Evolutionary conservation across 2,113 vertebrate genomes (phyloP).

Genomic region (Microcebus griseorufus): DNA sequence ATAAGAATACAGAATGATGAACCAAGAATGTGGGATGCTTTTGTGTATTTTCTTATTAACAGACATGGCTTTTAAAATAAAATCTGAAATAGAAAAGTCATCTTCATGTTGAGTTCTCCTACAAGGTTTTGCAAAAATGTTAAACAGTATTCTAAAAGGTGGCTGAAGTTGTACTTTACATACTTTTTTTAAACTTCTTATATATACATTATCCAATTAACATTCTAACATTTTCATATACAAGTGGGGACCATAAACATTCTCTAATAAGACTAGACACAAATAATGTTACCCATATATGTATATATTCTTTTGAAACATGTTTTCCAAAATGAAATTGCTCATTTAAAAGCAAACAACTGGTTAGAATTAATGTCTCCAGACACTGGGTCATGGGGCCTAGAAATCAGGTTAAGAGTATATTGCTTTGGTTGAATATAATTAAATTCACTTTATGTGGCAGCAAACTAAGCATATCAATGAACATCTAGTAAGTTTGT

Average conservation of each 20-base stretch:
- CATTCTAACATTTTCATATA: conserved; percentile 76
- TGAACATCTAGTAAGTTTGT: neutral
- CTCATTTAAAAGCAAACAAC: conserved; percentile 48
- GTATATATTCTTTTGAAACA: conserved; percentile 77
- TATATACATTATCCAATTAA: conserved; percentile 76
- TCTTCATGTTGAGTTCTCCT: conserved; percentile 73
- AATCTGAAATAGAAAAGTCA: conserved; percentile 78
- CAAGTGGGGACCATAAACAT: conserved; percentile 77
- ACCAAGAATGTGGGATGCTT: conserved; percentile 65
- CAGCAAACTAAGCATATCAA: neutral
- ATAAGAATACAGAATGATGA: conserved; percentile 80
- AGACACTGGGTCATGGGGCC: neutral
- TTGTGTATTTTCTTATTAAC: conserved; percentile 75
- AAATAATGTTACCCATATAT: conserved; percentile 73
- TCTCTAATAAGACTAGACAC: conserved; percentile 66
- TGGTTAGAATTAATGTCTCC: conserved; percentile 29
- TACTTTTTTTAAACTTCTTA: conserved; percentile 79
- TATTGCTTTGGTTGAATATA: conserved; percentile 35
- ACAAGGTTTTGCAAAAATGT: conserved; percentile 71
- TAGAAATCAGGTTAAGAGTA: conserved; percentile 18
- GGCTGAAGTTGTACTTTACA: conserved; percentile 68
- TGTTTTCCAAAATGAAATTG: conserved; percentile 71
- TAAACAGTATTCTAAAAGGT: conserved; percentile 75
- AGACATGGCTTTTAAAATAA: conserved; percentile 78
- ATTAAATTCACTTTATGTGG: conserved; percentile 1